Conservation (phyloP, 2,888 invertebrate species). For the Rhogogaster chlorosoma region DNA sequence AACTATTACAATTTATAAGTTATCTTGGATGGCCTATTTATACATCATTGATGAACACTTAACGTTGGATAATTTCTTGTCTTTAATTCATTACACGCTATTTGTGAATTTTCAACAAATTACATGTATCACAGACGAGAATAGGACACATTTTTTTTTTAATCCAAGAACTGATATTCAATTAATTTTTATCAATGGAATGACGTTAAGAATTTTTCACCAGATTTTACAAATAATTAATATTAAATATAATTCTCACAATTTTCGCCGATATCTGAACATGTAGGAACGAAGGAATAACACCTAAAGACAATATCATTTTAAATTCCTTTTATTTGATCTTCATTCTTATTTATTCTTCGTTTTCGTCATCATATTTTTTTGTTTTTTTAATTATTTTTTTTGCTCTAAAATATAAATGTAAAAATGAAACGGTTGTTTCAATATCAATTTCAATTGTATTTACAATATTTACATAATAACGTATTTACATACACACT, state of each 20-base stretch:
- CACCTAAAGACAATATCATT: constrained; percentile 11
- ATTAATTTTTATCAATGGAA: neutral
- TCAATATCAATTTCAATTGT: constrained; percentile 52
- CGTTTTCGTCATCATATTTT: constrained; percentile 8
- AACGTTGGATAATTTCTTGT: neutral
- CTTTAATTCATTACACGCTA: neutral
- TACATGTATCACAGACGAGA: neutral
- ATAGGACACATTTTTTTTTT: neutral
- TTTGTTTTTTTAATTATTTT: neutral
- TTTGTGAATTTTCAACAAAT: neutral
- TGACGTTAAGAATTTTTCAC: neutral
- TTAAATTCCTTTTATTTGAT: constrained; percentile 44
- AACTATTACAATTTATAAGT: neutral
- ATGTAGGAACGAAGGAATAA: neutral
- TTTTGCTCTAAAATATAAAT: constrained; percentile 51
- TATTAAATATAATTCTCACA: neutral
- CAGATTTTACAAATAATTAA: neutral
- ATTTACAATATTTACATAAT: constrained; percentile 54
- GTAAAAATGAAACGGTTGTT: constrained; percentile 53
- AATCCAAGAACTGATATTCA: neutral
- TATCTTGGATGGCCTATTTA: neutral
- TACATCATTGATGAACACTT: neutral
- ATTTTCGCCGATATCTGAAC: neutral
- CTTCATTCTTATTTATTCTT: neutral
- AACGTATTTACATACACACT: constrained; percentile 1